phyloP scores from a whole-genome alignment of 92 coral and sea anemone species.

The Virgularia gustaviana region DNA sequence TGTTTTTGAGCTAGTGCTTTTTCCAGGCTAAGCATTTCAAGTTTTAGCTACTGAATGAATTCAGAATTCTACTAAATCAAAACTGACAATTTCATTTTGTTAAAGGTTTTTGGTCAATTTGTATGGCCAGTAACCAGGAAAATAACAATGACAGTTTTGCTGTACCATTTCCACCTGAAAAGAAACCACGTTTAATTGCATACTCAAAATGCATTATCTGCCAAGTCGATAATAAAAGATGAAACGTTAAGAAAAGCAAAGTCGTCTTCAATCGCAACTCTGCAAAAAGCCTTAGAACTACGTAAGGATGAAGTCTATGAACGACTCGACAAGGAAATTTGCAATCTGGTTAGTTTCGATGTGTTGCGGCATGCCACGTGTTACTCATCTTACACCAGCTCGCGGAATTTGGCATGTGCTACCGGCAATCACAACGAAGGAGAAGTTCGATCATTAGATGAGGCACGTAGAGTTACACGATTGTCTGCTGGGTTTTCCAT shows the following conservation, averaged over 20 bases:
- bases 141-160: conserved; percentile 6
- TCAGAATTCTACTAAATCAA: too few species aligned
- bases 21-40: too few species aligned
- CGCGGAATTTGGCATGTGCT: conserved; percentile 32
- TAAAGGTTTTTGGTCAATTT: too few species aligned
- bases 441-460: background rate
- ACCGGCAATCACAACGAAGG: conserved; percentile 21
- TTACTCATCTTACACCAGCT: conserved; percentile 54
- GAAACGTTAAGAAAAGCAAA: conserved; percentile 47
- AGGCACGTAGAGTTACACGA: conserved; percentile 39
- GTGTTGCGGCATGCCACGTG: conserved; percentile 48
- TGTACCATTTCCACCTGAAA: conserved; percentile 7
- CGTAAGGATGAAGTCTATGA: conserved; percentile 42
- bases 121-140: too few species aligned
- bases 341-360: conserved; percentile 21
- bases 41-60: too few species aligned
- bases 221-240: conserved; percentile 17
- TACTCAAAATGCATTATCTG: conserved; percentile 33
- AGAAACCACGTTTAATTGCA: conserved; percentile 3
- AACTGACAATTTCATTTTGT: too few species aligned
- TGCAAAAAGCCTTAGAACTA: conserved; percentile 43
- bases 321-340: conserved; percentile 27
- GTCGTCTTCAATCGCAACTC: conserved; percentile 36
- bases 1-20: too few species aligned
- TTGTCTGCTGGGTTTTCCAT: conserved; percentile 20